Base-by-base conservation (phyloP, 1,140 invertebrate genomes). In the Nixonia krombeini region DNA sequence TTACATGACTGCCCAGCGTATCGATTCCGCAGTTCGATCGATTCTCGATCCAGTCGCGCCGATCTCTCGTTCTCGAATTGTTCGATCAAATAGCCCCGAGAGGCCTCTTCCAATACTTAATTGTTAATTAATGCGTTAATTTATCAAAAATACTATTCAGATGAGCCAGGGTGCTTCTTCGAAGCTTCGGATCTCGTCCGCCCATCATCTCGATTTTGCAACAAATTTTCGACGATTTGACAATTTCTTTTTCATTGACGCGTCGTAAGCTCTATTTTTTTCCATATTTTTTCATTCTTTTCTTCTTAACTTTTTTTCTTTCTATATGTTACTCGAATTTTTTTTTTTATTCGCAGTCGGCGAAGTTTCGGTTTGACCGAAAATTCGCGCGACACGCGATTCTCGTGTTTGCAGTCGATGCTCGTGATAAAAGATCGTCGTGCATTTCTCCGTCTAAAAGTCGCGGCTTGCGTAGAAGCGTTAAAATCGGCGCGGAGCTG, bases 71-170 rank as follows among this genome's bases (percentile, higher is more conserved):
- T 25, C 31, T 40, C 58, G 10, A 62, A 53, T 67, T 66, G n/a
- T n/a, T 71, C 38, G 41, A 57, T 45, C 12, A 41, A 21, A 21
- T 53, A 55, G 42, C 46, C 51, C 28, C 51, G 68, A 55, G 65
- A 61, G 38, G 38, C 33, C 45, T 49, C 47, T 52, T 62, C 65
- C 52, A 72, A 65, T 72, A 12, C 59, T 62, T 67, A 70, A n/a
- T n/a, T 31, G 49, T 40, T 37, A 55, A 67, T 65, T 57, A 61
- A 68, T 58, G n/a, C n/a, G n/a, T 56, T 47, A 73, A 70, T 70
- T 73, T 73, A 73, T 73, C 72, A 73, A 73, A 73, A 73, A 73
- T 73, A 73, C 67, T 70, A 70, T 70, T 68, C 44, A 23, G 15
- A 56, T 21, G 56, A 57, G 41, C 16, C 31, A 42, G 6, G 28